These are phyloP conservation scores for Melanostigma gelatinosum DNA, from an alignment of 2,113 vertebrate species.

Conservation along the genomic window DNA sequence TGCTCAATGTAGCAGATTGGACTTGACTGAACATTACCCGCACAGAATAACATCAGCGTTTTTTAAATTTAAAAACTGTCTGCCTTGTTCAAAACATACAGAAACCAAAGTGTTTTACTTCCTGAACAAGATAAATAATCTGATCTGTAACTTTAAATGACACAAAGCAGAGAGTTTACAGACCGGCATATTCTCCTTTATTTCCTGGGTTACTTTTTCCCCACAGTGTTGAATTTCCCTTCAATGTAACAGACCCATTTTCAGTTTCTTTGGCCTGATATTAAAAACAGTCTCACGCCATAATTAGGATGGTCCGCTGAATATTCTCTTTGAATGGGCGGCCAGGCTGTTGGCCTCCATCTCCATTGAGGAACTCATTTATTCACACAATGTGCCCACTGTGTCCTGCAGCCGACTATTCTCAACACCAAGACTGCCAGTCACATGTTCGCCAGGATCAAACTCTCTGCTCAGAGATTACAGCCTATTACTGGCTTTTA, in stretches of 20 bases:
- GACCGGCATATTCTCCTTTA: neutral
- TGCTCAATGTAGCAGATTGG: accelerated
- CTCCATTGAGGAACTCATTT: slow-evolving; percentile 42
- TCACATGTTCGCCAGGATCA: slow-evolving; percentile 50
- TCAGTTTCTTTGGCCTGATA: slow-evolving; percentile 17
- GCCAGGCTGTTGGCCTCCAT: slow-evolving; percentile 48
- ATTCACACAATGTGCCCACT: slow-evolving; percentile 62
- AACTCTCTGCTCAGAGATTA: slow-evolving; percentile 8
- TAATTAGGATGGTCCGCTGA: slow-evolving; percentile 9
- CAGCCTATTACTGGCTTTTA: neutral
- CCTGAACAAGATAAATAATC: neutral
- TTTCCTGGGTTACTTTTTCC: neutral
- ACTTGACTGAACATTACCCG: neutral
- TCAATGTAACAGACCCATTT: neutral
- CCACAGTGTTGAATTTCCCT: neutral
- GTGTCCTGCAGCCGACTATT: slow-evolving; percentile 45
- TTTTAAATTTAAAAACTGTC: too few relatives aligned
- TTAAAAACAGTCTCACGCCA: slow-evolving; percentile 12
- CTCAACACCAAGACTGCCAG: neutral
- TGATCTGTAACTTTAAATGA: neutral
- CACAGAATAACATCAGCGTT: neutral
- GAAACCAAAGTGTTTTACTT: neutral
- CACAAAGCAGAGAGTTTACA: neutral
- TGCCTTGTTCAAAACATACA: too few relatives aligned
- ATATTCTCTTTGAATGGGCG: slow-evolving; percentile 36